Conservation (phyloP, 2,888 invertebrate species). For the Tetropium fuscum region DNA sequence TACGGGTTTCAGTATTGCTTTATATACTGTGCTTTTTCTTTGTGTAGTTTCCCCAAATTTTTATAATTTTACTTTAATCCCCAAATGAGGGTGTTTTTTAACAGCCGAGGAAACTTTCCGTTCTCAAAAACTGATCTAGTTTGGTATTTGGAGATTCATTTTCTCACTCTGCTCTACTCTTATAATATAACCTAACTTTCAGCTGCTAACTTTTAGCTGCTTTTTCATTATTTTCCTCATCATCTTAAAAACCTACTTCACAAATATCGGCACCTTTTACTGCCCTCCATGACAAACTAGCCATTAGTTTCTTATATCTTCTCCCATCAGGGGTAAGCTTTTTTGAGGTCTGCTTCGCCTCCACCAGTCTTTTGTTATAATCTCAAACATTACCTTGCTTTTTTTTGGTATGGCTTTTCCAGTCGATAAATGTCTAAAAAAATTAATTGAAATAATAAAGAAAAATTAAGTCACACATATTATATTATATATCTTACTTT, state of each 20-base stretch:
- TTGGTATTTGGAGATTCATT: no score
- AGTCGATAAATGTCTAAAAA: slow-evolving; percentile 3
- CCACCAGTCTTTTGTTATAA: slow-evolving; percentile 3
- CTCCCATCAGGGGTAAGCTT: neutral
- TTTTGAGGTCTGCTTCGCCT: neutral
- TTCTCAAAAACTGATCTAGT: no score
- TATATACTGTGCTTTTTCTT: no score
- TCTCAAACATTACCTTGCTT: slow-evolving; percentile 7
- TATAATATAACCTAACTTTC: no score
- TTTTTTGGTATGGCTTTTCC: slow-evolving; percentile 10
- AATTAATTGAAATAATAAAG: neutral
- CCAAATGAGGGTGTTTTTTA: no score
- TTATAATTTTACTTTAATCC: no score
- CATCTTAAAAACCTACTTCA: slow-evolving; percentile 3
- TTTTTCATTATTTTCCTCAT: no score
- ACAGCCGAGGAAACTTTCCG: no score
- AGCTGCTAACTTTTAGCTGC: no score
- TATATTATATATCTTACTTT: neutral
- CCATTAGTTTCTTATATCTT: slow-evolving; percentile 2
- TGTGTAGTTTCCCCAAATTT: no score
- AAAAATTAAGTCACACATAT: neutral
- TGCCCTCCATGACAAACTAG: neutral
- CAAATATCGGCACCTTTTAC: neutral
- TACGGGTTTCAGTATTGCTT: no score
- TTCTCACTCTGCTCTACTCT: no score